Evolutionary conservation across 2,888 invertebrate genomes (phyloP).

Genomic region (Ormyrus nitidulus): DNA sequence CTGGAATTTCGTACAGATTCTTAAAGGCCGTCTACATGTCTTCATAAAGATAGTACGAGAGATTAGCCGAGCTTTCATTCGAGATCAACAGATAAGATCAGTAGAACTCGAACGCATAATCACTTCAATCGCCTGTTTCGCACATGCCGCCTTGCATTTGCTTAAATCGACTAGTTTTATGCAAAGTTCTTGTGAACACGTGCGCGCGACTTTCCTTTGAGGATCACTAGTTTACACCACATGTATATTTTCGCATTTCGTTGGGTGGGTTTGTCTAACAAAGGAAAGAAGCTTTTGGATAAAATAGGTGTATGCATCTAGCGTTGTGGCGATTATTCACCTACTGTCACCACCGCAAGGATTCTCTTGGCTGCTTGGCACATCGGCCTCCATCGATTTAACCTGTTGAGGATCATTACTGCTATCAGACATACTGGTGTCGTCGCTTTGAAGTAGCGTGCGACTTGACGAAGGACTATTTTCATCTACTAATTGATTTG

Average conservation of each 20-base stretch:
- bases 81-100: constrained; percentile 33
- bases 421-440: constrained; percentile 70
- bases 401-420: constrained; percentile 57
- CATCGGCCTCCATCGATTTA: constrained; percentile 49
- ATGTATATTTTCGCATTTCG: constrained; percentile 4
- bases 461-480: constrained; percentile 78
- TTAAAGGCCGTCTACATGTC: constrained; percentile 23
- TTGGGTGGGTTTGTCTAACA: constrained; percentile 31
- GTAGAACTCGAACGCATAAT: background rate
- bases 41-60: constrained; percentile 3
- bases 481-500: constrained; percentile 76
- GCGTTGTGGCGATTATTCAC: constrained; percentile 39
- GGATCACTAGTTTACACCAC: background rate
- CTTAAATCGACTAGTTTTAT: constrained; percentile 48
- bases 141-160: background rate
- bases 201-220: background rate
- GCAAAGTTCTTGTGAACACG: constrained; percentile 12
- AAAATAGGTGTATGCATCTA: background rate
- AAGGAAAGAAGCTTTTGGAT: constrained; percentile 26
- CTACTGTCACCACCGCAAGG: constrained; percentile 39
- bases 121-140: background rate
- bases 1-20: constrained; percentile 21
- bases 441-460: constrained; percentile 70
- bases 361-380: constrained; percentile 26
- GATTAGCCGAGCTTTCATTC: constrained; percentile 36